A percentile compares a stretch with the other conserved stretches of the same genome.
Evolutionary conservation across 2,888 invertebrate species (phyloP).

Genomic region (Heliconius cydno): DNA sequence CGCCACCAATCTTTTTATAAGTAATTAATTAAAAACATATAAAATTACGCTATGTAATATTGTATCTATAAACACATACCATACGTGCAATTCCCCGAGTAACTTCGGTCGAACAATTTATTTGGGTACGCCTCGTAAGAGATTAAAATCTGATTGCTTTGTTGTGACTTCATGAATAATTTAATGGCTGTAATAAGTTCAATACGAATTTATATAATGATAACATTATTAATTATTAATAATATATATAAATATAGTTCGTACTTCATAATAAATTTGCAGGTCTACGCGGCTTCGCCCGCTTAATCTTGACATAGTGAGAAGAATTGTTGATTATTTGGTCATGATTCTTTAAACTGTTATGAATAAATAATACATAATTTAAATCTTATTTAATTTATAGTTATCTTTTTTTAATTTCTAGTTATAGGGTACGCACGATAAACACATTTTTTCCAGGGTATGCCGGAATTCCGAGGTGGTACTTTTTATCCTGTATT

Average conservation of each 20-base stretch:
- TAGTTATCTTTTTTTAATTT: too few relatives aligned
- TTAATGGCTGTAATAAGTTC: conserved; percentile 33
- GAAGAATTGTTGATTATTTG: too few relatives aligned
- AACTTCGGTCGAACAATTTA: conserved; percentile 36
- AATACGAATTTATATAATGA: conserved; percentile 26
- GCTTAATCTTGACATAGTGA: too few relatives aligned
- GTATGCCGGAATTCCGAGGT: too few relatives aligned
- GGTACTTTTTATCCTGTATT: too few relatives aligned
- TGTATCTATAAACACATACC: conserved; percentile 11
- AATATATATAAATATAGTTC: neutral
- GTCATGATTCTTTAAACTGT: too few relatives aligned
- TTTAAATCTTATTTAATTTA: too few relatives aligned
- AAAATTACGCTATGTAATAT: neutral
- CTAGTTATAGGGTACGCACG: too few relatives aligned
- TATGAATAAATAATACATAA: too few relatives aligned
- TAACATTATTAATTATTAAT: neutral
- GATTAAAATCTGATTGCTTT: conserved; percentile 43
- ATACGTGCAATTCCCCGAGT: conserved; percentile 27
- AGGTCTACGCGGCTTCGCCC: too few relatives aligned
- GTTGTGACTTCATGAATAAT: conserved; percentile 43
- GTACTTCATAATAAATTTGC: too few relatives aligned
- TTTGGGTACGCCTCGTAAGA: conserved; percentile 36
- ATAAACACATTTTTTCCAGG: too few relatives aligned
- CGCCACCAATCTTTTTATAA: neutral
- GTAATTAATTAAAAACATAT: conserved; percentile 5